Percentiles rank a stretch among this genome's conserved stretches.
phyloP scores from a whole-genome alignment of 1,140 invertebrate genomes.

The Caenorhabditis latens region DNA sequence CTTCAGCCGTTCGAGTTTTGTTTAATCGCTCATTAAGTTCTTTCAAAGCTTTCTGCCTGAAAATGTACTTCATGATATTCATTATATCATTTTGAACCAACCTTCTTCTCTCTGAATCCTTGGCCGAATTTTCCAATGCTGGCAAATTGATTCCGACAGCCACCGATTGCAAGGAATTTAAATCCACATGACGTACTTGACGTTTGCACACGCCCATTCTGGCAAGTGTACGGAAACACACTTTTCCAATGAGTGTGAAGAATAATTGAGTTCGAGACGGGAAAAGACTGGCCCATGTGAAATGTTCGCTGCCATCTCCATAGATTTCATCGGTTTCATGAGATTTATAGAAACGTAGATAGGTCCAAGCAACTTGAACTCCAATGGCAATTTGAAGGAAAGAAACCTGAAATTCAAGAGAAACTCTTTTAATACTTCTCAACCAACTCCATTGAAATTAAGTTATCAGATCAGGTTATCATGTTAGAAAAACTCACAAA shows the following conservation, averaged over 20 bases:
- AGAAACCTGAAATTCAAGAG: slow-evolving; percentile 17
- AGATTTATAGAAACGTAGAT: slow-evolving; percentile 74
- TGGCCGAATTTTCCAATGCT: slow-evolving; percentile 53
- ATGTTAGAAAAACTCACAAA: slow-evolving; percentile 52
- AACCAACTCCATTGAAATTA: too few species aligned
- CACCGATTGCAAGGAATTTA: slow-evolving; percentile 63
- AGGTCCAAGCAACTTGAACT: slow-evolving; percentile 73
- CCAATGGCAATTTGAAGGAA: slow-evolving; percentile 67
- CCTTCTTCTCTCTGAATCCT: slow-evolving; percentile 68
- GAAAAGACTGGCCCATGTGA: slow-evolving; percentile 70
- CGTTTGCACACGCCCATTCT: slow-evolving; percentile 65
- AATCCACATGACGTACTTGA: slow-evolving; percentile 64
- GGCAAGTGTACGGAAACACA: slow-evolving; percentile 61
- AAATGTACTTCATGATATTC: neutral
- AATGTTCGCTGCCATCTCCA: slow-evolving; percentile 68
- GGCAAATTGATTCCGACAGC: slow-evolving; percentile 60
- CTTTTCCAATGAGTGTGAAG: slow-evolving; percentile 62
- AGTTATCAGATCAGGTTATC: neutral
- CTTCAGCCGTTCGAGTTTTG: slow-evolving; percentile 53
- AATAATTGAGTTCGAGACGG: slow-evolving; percentile 62
- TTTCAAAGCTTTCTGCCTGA: slow-evolving; percentile 68
- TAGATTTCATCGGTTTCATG: slow-evolving; percentile 67
- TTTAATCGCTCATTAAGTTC: slow-evolving; percentile 67
- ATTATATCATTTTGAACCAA: neutral
- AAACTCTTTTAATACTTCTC: neutral